Evolutionary conservation across 2,797 vertebrate species (phyloP).

Genomic region (Channa striata): DNA sequence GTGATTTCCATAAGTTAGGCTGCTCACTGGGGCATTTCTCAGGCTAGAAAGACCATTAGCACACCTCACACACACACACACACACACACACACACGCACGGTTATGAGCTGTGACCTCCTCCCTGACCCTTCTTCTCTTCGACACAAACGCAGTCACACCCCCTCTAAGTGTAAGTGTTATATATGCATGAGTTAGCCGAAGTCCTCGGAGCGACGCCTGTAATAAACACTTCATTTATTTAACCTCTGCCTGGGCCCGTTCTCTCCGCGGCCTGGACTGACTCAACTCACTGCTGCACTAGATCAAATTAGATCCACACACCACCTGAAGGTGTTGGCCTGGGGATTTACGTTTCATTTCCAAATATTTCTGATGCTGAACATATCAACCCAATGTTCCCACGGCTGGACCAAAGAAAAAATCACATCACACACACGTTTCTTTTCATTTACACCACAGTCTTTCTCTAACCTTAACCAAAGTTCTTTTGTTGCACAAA

Average conservation of each 20-base stretch:
- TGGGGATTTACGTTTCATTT: neutral
- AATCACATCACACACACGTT: too few species aligned
- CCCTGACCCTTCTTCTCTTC: slow-evolving; percentile 61
- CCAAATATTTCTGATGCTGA: too few species aligned
- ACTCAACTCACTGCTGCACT: slow-evolving; percentile 1
- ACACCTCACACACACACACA: slow-evolving; percentile 34
- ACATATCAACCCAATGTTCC: too few species aligned
- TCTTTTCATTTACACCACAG: too few species aligned
- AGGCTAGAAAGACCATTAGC: slow-evolving; percentile 73
- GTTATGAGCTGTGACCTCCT: slow-evolving; percentile 64
- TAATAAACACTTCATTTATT: slow-evolving; percentile 72
- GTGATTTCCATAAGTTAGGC: slow-evolving; percentile 90
- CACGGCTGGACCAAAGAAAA: too few species aligned
- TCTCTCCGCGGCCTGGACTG: slow-evolving; percentile 9
- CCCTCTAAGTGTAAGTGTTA: slow-evolving; percentile 65
- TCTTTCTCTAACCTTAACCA: too few species aligned
- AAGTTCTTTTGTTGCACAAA: too few species aligned
- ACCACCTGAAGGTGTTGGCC: slow-evolving; percentile 19
- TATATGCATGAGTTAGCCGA: slow-evolving; percentile 76
- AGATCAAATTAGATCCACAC: slow-evolving; percentile 38
- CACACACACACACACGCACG: slow-evolving; percentile 43
- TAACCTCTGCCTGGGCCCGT: slow-evolving; percentile 62
- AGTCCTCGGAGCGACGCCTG: slow-evolving; percentile 51
- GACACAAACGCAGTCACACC: slow-evolving; percentile 44
- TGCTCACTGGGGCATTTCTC: slow-evolving; percentile 76